A percentile compares a stretch with the other conserved stretches of the same genome.
Conservation (phyloP, 1,140 invertebrate genomes). For the Bombus cullumanus region DNA sequence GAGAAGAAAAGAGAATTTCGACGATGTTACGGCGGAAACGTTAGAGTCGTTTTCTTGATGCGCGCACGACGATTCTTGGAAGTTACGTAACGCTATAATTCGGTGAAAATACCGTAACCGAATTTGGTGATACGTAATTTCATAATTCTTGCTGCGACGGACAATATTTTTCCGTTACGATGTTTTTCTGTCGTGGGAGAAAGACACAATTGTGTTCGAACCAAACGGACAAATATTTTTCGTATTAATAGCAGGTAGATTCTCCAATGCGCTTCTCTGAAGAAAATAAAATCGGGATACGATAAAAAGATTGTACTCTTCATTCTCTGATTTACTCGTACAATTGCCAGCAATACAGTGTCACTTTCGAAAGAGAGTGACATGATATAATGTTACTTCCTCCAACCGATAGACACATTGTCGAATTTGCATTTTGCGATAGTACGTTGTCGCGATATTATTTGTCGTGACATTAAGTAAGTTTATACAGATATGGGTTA, state of each 20-base stretch:
- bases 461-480: conserved; percentile 47
- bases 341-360: not conserved
- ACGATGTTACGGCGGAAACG: conserved; percentile 36
- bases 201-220: not conserved
- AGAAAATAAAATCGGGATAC: not conserved
- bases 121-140: not conserved
- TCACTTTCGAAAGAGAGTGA: not conserved
- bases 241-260: not conserved
- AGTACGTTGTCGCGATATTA: conserved; percentile 38
- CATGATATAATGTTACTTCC: not conserved
- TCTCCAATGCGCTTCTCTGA: fast-evolving
- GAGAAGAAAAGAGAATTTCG: conserved; percentile 43
- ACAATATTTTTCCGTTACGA: not conserved
- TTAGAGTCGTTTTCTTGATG: conserved; percentile 20
- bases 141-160: not conserved
- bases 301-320: not conserved
- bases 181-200: not conserved
- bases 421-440: conserved; percentile 40
- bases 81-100: conserved; percentile 44
- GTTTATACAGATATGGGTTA: conserved; percentile 53
- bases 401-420: not conserved
- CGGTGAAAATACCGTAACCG: conserved; percentile 5
- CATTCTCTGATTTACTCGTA: not conserved
- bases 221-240: too few relatives aligned
- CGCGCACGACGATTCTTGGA: not conserved